Base-by-base conservation (phyloP, 2,888 invertebrate species). In the Cancer borealis region DNA sequence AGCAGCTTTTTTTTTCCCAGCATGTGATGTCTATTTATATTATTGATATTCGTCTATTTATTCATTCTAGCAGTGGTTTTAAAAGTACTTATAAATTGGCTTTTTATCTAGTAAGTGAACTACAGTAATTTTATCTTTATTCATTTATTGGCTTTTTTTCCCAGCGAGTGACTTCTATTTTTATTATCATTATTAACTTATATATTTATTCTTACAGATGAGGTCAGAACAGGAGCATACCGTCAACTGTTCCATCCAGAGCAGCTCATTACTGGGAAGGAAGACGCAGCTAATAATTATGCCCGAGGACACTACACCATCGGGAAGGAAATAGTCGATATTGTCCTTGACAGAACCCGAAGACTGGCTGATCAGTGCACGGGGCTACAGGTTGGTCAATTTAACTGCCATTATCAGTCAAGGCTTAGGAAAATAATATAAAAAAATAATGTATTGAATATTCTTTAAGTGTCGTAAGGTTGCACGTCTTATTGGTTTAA, bases 311-410 rank as follows among this genome's bases (percentile, higher is more conserved):
- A 98, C 95, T 97, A 97, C 96, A 97, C 97, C 26, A 98, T 98
- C 91, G 98, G 98, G 92, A 97, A 97, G 96, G 98, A 98, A 96
- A 97, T 98, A 96, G 97, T 98, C 89, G 97, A 97, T 91, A 97
- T 97, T 4, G 98, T 98, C 0, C 97, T 98, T 97, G 97, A 98
- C 96, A 97, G 98, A 88, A 97, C 98, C 93, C 98, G 98, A 96
- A 98, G 98, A 96, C 97, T 98, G 96, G 97, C 98, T 2, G 98
- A 98, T 96, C 98, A 98, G 96, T 98, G 98, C 96, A 98, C 98
- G 87, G 96, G 96, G 3, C 96, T 96, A 14, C 96, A 96, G 89
- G 94, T 89, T 26, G 30, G 92, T 87, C 21, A 84, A 39, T 0
- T 45, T 91, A 47, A 30, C 21, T 10, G 26, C n/a, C 39, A 47